Percentiles rank a stretch among this genome's conserved stretches.
These are phyloP conservation scores for Oceanodroma tethys DNA, from an alignment of 2,113 vertebrate genomes.

Conservation along the genomic window DNA sequence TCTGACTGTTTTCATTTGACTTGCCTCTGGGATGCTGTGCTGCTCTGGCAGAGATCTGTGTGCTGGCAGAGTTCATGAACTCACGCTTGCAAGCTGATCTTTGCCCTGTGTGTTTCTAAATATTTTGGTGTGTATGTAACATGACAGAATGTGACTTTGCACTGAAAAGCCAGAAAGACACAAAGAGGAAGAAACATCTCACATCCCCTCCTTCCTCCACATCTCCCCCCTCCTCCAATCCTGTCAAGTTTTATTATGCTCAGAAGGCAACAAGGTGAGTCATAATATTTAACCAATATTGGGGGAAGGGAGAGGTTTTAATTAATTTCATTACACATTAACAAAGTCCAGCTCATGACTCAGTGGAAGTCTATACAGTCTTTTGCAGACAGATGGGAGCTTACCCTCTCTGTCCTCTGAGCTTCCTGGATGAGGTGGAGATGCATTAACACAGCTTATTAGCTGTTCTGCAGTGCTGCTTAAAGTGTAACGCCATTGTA, in stretches of 20 bases:
- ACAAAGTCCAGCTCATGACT: neutral
- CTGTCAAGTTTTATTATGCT: slow-evolving; percentile 18
- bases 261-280: slow-evolving; percentile 36
- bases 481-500: neutral
- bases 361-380: neutral
- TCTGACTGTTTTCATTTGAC: slow-evolving; percentile 37
- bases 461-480: neutral
- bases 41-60: slow-evolving; percentile 5
- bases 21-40: slow-evolving; percentile 40
- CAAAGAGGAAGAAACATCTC: neutral
- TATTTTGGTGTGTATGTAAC: slow-evolving; percentile 6
- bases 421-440: neutral
- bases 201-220: neutral
- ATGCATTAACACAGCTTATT: neutral
- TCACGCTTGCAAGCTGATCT: neutral
- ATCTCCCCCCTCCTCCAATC: neutral
- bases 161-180: slow-evolving; percentile 2
- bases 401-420: slow-evolving; percentile 29
- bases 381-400: slow-evolving; percentile 22
- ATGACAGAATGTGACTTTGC: slow-evolving; percentile 23
- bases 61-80: slow-evolving; percentile 24
- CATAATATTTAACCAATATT: slow-evolving; percentile 11
- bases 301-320: slow-evolving; percentile 8
- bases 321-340: slow-evolving; percentile 47
- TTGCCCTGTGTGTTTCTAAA: slow-evolving; percentile 36